Conservation (phyloP, 2,888 invertebrate genomes). For the Lycia hirtaria region DNA sequence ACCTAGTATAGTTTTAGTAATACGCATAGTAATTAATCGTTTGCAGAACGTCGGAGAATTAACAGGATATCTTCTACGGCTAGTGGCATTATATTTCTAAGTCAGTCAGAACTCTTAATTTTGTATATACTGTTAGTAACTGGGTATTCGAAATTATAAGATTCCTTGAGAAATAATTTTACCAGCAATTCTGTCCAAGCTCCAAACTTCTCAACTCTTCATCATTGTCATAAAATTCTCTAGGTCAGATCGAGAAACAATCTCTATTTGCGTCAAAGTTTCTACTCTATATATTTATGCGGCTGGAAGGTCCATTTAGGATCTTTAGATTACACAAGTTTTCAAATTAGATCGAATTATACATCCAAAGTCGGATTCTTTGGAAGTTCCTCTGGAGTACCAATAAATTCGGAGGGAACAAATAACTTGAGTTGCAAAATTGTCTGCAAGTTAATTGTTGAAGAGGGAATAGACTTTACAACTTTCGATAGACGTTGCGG, state of each 20-base stretch:
- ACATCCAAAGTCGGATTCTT: constrained; percentile 67
- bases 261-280: constrained; percentile 25
- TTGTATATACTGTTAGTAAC: neutral
- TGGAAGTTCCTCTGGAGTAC: constrained; percentile 63
- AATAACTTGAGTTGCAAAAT: constrained; percentile 73
- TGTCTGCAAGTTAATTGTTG: constrained; percentile 70
- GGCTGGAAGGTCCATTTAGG: constrained; percentile 44
- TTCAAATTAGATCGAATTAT: constrained; percentile 69
- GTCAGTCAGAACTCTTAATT: too few species aligned
- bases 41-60: too few species aligned
- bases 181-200: neutral
- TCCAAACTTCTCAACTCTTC: neutral
- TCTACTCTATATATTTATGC: constrained; percentile 41
- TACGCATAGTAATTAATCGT: too few species aligned
- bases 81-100: too few species aligned
- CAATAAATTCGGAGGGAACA: constrained; percentile 75
- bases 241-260: constrained; percentile 12
- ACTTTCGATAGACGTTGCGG: constrained; percentile 49
- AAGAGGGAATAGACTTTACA: constrained; percentile 63
- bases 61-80: too few species aligned
- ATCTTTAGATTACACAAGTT: constrained; percentile 60
- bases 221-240: constrained; percentile 8
- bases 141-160: neutral
- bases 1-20: too few species aligned
- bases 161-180: constrained; percentile 1